Evolutionary conservation across 2,888 invertebrate species (phyloP).

Genomic region (Cheilosia scutellata): DNA sequence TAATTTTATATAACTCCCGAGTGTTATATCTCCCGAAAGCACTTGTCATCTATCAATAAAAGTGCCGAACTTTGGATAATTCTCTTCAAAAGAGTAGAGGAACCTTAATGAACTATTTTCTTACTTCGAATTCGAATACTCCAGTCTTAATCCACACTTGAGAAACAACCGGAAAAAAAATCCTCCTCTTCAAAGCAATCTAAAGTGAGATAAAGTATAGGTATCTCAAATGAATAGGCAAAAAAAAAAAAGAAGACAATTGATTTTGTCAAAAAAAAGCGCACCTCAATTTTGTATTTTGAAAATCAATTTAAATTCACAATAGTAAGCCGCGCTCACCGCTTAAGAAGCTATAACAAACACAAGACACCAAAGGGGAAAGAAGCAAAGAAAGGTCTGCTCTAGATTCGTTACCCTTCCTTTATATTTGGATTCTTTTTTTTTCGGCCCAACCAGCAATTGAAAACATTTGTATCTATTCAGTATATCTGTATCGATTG

Average conservation of each 20-base stretch:
- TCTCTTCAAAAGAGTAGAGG: background rate
- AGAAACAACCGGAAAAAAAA: background rate
- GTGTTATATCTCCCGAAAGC: background rate
- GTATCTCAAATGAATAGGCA: constrained; percentile 15
- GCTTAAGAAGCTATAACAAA: constrained; percentile 52
- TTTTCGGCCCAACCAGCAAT: constrained; percentile 13
- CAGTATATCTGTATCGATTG: constrained; percentile 40
- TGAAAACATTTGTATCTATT: constrained; percentile 59
- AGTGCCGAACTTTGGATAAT: constrained; percentile 8
- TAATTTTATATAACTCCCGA: constrained; percentile 14
- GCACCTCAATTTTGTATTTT: constrained; percentile 21
- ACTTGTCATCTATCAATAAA: constrained; percentile 8
- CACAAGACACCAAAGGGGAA: constrained; percentile 18
- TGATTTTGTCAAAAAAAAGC: constrained; percentile 9
- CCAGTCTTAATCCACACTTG: constrained; percentile 35
- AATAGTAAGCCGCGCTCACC: constrained; percentile 35
- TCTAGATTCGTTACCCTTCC: constrained; percentile 33
- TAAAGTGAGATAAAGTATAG: constrained; percentile 40
- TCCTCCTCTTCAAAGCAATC: constrained; percentile 39
- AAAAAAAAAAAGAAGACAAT: background rate
- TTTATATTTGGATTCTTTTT: constrained; percentile 9
- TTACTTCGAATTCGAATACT: background rate
- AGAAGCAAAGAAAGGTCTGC: constrained; percentile 53
- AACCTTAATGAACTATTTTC: constrained; percentile 26
- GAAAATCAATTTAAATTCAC: constrained; percentile 45